Base-by-base conservation (phyloP, 1,140 invertebrate genomes). In the Polypedilum pembai region DNA sequence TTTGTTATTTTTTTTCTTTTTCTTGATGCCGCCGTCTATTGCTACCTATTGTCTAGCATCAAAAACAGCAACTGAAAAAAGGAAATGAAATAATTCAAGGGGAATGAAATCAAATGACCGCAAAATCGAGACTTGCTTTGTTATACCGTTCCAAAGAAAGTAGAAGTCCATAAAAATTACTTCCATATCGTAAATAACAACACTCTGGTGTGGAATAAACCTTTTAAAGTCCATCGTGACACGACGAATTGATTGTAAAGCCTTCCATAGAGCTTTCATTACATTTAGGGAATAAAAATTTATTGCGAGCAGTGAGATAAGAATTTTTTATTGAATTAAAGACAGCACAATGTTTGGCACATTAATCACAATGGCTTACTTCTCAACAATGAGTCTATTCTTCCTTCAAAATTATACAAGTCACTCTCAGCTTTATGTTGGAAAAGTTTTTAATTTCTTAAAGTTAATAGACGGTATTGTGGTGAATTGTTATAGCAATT, bases 241-340 rank as follows among this genome's bases (percentile, higher is more conserved):
- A 56, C n/a, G 45, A n/a, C 45, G 45, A 56, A 56, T 56, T 56
- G 45, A 56, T 56, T 56, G 45, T 56, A 56, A 56, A 56, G 45
- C 45, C 12, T 15, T 56, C 12, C 4, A 56, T 10, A 15, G n/a
- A 12, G 45, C 12, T 56, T 33, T 33, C 24, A 33, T 33, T 33
- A 33, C 24, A 33, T 33, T 33, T 33, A 3, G 24, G 24, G 24
- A 33, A 33, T 33, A 33, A 33, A 33, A 33, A 33, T 33, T 33
- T 33, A 33, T 33, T 33, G 24, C 24, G 24, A 33, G 24, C 24
- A 33, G 24, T 33, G 24, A 33, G 24, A 33, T 33, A 33, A 33
- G 24, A 33, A 33, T 33, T 33, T 33, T 33, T 33, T 33, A 33
- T 33, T 33, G 24, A 33, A 33, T 33, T 33, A 33, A 33, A 33